A percentile compares a stretch with the other conserved stretches of the same genome.
Conservation (phyloP, 2,888 invertebrate species). For the Limnephilus auricula region DNA sequence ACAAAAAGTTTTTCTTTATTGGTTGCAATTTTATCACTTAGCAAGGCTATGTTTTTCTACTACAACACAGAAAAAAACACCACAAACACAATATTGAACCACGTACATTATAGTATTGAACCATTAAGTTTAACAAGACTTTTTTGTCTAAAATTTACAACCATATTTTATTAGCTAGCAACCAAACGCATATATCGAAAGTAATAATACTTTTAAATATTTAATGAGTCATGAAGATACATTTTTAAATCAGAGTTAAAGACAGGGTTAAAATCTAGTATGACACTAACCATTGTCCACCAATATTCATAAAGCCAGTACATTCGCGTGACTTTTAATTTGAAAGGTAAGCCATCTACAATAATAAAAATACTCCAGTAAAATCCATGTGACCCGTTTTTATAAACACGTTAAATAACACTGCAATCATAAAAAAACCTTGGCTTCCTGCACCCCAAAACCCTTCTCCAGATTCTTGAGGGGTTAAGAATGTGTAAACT, state of each 20-base stretch:
- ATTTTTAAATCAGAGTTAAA: neutral
- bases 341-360: neutral
- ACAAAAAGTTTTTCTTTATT: no score
- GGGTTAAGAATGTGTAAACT: constrained; percentile 59
- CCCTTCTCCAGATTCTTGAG: constrained; percentile 39
- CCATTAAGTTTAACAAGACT: no score
- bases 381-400: neutral
- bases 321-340: neutral
- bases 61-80: no score
- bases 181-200: no score
- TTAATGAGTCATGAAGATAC: neutral
- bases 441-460: constrained; percentile 16
- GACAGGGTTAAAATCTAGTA: no score
- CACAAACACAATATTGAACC: no score
- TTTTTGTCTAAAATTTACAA: no score
- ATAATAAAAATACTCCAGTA: neutral
- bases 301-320: neutral
- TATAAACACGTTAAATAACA: constrained; percentile 19
- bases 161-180: no score
- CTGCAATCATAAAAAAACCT: constrained; percentile 23
- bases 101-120: no score
- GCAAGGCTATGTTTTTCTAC: no score
- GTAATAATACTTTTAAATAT: neutral
- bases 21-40: no score
- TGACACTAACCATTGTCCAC: neutral